A percentile compares a stretch with the other conserved stretches of the same genome.
Conservation (phyloP, 2,797 vertebrate species). For the Pteronotus mesoamericanus region DNA sequence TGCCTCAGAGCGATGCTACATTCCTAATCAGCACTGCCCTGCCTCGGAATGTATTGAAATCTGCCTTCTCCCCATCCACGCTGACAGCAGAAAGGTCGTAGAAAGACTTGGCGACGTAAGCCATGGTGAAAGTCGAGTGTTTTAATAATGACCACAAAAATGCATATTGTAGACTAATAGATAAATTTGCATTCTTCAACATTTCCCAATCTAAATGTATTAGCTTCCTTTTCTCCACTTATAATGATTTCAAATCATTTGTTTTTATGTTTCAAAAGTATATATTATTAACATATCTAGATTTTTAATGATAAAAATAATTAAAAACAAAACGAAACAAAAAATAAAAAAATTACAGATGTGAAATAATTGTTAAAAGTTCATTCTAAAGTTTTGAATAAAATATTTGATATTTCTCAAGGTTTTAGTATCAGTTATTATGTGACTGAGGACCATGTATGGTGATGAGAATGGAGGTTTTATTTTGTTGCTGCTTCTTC, state of each 20-base stretch:
- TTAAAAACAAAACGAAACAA: not conserved
- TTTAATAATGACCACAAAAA: not conserved
- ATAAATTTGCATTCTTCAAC: not conserved
- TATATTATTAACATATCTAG: not conserved
- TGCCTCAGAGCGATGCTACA: slow-evolving; percentile 97
- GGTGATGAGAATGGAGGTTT: not conserved
- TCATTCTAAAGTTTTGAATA: not conserved
- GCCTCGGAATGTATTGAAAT: slow-evolving; percentile 94
- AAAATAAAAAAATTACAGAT: not conserved
- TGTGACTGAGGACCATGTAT: not conserved
- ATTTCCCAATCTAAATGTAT: not conserved
- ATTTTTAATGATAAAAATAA: not conserved
- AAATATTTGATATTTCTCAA: not conserved
- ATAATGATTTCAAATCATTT: not conserved
- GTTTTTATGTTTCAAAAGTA: not conserved
- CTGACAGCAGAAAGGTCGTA: slow-evolving; percentile 94
- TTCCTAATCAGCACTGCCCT: slow-evolving; percentile 96
- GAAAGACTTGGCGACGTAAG: slow-evolving; percentile 97
- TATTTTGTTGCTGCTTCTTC: not conserved
- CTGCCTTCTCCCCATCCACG: slow-evolving; percentile 91
- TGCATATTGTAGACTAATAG: not conserved
- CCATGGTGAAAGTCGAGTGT: slow-evolving; percentile 80
- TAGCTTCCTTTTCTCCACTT: not conserved
- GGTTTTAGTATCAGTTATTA: not conserved
- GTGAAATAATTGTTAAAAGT: not conserved